Evolutionary conservation across 1,140 invertebrate genomes (phyloP).

Genomic region (Ceratina australensis): DNA sequence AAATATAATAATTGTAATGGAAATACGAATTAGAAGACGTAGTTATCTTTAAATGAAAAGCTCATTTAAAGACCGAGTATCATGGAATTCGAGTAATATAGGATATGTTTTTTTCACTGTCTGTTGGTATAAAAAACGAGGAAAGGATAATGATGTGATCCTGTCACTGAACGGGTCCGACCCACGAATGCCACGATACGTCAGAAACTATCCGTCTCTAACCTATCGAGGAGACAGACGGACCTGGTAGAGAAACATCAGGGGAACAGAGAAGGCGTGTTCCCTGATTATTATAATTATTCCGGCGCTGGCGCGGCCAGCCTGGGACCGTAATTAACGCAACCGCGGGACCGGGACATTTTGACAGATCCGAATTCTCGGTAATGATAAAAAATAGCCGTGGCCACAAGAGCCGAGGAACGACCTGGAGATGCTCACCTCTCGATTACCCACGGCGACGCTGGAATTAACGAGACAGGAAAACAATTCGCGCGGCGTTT

Average conservation of each 20-base stretch:
- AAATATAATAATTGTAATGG: no score
- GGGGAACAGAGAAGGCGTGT: slow-evolving; percentile 72
- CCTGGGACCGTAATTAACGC: slow-evolving; percentile 77
- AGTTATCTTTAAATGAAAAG: no score
- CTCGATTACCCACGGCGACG: slow-evolving; percentile 44
- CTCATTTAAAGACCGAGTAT: no score
- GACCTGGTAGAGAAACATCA: background rate
- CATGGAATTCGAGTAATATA: no score
- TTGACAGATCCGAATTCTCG: slow-evolving; percentile 78
- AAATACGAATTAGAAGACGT: no score
- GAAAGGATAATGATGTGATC: slow-evolving; percentile 52
- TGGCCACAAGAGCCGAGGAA: background rate
- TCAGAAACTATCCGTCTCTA: slow-evolving; percentile 66
- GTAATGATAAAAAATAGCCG: slow-evolving; percentile 75
- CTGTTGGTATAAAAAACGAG: background rate
- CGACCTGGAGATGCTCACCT: background rate
- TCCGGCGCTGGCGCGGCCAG: slow-evolving; percentile 57
- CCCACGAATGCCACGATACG: background rate
- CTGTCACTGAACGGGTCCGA: slow-evolving; percentile 19
- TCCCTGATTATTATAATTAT: slow-evolving; percentile 80
- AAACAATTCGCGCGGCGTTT: slow-evolving; percentile 50
- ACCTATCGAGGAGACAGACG: slow-evolving; percentile 16
- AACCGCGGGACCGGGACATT: slow-evolving; percentile 73
- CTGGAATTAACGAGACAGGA: slow-evolving; percentile 28
- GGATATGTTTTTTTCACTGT: no score